Base-by-base conservation (phyloP, 2,113 vertebrate genomes). In the Gila orcuttii region DNA sequence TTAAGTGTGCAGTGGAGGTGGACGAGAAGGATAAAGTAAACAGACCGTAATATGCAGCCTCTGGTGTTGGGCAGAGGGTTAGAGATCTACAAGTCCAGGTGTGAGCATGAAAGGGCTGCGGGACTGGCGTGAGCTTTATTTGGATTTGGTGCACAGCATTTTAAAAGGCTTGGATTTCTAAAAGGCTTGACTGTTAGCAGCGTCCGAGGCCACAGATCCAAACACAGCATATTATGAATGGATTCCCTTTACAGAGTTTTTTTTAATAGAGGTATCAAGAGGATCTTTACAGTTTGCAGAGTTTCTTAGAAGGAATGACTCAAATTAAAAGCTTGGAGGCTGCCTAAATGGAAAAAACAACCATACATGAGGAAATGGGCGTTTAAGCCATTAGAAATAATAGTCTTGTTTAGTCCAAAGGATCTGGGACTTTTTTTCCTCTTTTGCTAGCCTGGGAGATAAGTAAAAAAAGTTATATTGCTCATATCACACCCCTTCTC, bases 41-140 rank as follows among this genome's bases (percentile, higher is more conserved):
- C 89, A 93, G 85, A 64, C 87, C 84, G 89, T 90, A 92, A 93
- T 93, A 91, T 69, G 83, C 52, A 84, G 90, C 90, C 93, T 85
- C 85, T 90, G 91, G 92, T 88, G 88, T 87, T 90, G 90, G 89
- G 84, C 87, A 71, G 68, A 83, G 81, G 15, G 57, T 82, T 83
- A 89, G 12, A 93, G 91, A 93, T 93, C 89, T 91, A 80, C 87
- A 89, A 57, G 85, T 86, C 90, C 94, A 95, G 94, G 94, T 95
- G 94, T 87, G 90, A 89, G 94, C 93, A 93, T 95, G 92, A 95
- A 95, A 95, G 93, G 86, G 83, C 17, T 78, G 71, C 83, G 91
- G 87, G 88, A 10, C 84, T 89, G 88, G 92, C 90, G 45, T 3
- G 39, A 88, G 84, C 91, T 92, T 93, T 94, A 93, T 94, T 95